phyloP scores from a whole-genome alignment of 2,888 invertebrate species.

The Tinea pellionella region DNA sequence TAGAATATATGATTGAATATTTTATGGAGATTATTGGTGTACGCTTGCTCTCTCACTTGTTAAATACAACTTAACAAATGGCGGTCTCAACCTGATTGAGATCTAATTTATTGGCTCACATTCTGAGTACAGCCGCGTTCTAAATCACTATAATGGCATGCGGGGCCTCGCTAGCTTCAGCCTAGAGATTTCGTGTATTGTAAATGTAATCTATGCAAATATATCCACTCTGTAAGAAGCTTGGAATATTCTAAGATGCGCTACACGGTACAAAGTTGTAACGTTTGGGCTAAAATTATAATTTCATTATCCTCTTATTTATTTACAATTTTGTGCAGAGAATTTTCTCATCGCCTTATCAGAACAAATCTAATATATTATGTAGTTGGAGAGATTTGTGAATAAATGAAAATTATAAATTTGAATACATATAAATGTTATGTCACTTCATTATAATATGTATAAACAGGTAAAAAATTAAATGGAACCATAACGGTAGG shows the following conservation, averaged over 20 bases:
- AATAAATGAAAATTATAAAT: too few relatives aligned
- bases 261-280: background rate
- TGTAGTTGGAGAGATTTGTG: too few relatives aligned
- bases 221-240: slow-evolving; percentile 9
- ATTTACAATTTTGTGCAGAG: background rate
- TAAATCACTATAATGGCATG: slow-evolving; percentile 60
- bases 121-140: slow-evolving; percentile 51
- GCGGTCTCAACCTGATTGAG: slow-evolving; percentile 57
- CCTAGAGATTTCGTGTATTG: slow-evolving; percentile 41
- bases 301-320: slow-evolving; percentile 4
- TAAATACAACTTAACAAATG: slow-evolving; percentile 43
- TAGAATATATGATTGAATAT: slow-evolving; percentile 16
- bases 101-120: slow-evolving; percentile 62
- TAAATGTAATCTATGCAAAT: slow-evolving; percentile 21
- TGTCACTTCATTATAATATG: too few relatives aligned
- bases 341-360: background rate
- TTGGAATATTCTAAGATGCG: slow-evolving; percentile 3
- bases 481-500: too few relatives aligned
- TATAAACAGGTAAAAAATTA: too few relatives aligned
- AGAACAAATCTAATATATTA: too few relatives aligned
- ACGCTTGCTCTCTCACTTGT: slow-evolving; percentile 12
- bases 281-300: background rate
- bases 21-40: slow-evolving; percentile 14
- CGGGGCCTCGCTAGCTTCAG: slow-evolving; percentile 37
- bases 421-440: too few relatives aligned